phyloP scores from a whole-genome alignment of 1,140 invertebrate genomes.

The Solen grandis region DNA sequence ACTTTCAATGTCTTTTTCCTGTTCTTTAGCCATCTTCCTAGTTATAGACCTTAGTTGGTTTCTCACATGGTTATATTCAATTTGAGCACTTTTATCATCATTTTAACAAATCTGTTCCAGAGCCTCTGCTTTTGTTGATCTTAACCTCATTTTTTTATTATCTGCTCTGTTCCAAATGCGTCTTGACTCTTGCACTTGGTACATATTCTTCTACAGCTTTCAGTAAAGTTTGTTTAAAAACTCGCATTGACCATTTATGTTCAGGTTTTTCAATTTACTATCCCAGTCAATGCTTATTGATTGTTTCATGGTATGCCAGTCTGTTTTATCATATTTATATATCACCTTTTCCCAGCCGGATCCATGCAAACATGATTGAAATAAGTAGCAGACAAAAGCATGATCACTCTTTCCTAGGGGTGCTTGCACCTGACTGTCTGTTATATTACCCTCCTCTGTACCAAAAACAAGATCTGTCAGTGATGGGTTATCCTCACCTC shows the following conservation, averaged over 20 bases:
- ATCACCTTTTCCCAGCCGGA: not conserved
- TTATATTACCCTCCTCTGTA: not conserved
- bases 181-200: too few relatives aligned
- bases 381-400: not conserved
- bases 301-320: not conserved
- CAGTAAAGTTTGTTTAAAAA: too few relatives aligned
- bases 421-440: not conserved
- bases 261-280: too few relatives aligned
- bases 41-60: not conserved
- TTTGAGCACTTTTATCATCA: not conserved
- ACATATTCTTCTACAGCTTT: too few relatives aligned
- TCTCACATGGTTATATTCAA: not conserved
- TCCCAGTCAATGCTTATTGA: conserved; percentile 1
- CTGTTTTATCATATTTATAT: conserved; percentile 16
- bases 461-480: conserved; percentile 3
- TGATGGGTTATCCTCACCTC: not conserved
- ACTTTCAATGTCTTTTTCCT: not conserved
- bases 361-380: not conserved
- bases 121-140: too few relatives aligned
- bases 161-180: too few relatives aligned
- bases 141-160: too few relatives aligned
- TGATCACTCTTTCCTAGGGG: conserved; percentile 28
- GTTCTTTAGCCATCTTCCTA: not conserved
- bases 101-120: too few relatives aligned
- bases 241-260: too few relatives aligned